Evolutionary conservation across 2,888 invertebrate genomes (phyloP), one percentile per base, ranked within the genome.

Genomic region (Theretra japonica): DNA sequence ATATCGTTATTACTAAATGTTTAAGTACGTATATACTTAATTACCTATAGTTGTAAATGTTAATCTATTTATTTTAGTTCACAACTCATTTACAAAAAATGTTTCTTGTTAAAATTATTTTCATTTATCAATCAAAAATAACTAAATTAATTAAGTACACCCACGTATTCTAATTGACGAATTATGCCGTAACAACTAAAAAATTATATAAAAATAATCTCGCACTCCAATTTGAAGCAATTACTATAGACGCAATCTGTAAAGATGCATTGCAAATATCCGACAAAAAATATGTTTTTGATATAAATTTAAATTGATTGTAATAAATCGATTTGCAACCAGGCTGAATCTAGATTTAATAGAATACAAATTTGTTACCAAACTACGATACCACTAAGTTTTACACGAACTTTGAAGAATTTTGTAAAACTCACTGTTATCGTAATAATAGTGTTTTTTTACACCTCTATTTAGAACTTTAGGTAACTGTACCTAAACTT

Each of bases 331-430:
- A n/a, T 6, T n/a, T 53, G 53, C 53, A n/a, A n/a, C n/a, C 19
- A 53, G 15, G 0, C n/a, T 48, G 15, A 48, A 65, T 65, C 17
- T 48, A 65, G 2, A 48, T 23, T 65, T 48, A 21, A 48, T 21
- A 62, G 60, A 60, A 60, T 30, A n/a, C 33, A 41, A 17, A 41
- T 41, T 21, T 11, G 11, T 65, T 65, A 41, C 62, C 21, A 65
- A 41, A 65, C 15, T 23, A 21, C 33, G n/a, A 23, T 65, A 65
- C 48, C 41, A 41, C 62, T 41, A 21, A 65, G 41, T 21, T 23
- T 21, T 23, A 41, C 23, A 65, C 21, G 62, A 3, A 23, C 41
- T 65, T 5, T 41, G 41, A 62, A 62, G 1, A 65, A 23, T 65
- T 21, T 48, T 5, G 65, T 23, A 65, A 48, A 15, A 41, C 2